phyloP scores from a whole-genome alignment of 2,888 invertebrate species.

The Therioaphis trifolii region DNA sequence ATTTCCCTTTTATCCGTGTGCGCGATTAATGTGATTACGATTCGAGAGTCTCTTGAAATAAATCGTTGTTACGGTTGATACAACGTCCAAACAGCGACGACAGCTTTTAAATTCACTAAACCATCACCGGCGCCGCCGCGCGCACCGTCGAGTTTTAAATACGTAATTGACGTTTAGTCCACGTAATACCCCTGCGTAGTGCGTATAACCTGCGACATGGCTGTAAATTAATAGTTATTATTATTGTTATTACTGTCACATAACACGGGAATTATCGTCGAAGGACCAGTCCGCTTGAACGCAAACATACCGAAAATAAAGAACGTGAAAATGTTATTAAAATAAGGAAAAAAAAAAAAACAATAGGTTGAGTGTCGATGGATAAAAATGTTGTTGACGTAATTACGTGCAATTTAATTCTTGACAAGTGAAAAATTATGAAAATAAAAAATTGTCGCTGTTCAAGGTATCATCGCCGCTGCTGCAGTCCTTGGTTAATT shows the following conservation, averaged over 20 bases:
- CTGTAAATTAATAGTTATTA: neutral
- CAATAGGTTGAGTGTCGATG: neutral
- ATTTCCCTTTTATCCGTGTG: neutral
- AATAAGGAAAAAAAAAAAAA: too few species aligned
- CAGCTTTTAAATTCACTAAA: slow-evolving; percentile 35
- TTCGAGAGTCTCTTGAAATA: slow-evolving; percentile 6
- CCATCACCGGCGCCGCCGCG: neutral
- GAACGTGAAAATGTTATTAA: slow-evolving; percentile 15
- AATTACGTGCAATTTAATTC: neutral
- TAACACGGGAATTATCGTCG: neutral
- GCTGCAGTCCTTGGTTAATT: too few species aligned
- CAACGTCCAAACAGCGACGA: neutral
- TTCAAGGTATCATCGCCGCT: neutral
- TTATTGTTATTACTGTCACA: neutral
- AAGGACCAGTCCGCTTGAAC: neutral
- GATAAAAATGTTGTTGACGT: slow-evolving; percentile 12
- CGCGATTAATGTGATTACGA: neutral
- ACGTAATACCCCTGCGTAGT: neutral
- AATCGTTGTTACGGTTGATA: neutral
- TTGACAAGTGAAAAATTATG: neutral
- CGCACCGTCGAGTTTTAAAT: slow-evolving; percentile 12
- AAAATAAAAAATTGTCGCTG: neutral
- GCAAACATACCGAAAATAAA: neutral
- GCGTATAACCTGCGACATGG: neutral
- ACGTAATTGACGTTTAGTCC: slow-evolving; percentile 17